Evolutionary conservation across 2,888 invertebrate genomes (phyloP), one percentile per base, ranked within the genome.

Genomic region (Sinopyrophorus schimmeli): DNA sequence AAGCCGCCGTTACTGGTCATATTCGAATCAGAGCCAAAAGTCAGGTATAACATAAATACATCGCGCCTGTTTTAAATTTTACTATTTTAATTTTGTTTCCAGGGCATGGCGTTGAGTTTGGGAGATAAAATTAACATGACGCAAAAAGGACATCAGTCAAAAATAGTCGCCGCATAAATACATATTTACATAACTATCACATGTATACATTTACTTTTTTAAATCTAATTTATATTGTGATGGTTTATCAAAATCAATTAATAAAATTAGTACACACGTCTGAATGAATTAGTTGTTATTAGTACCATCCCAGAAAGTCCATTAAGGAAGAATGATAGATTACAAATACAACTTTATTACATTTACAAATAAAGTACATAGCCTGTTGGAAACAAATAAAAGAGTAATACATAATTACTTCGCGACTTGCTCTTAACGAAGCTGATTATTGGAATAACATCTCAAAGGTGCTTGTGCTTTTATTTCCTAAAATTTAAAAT

Each of bases 51-150:
- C n/a, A n/a, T n/a, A n/a, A n/a, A n/a, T n/a, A n/a, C n/a, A n/a
- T n/a, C n/a, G n/a, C n/a, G n/a, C n/a, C n/a, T n/a, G 64, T 57
- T 42, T 39, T 20, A 16, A 34, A 21, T 56, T 47, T 30, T 30
- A 27, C 10, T 17, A 23, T 14, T n/a, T 37, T 15, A n/a, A n/a
- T 30, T 23, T 28, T 23, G 15, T 20, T 75, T 77, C 9, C 76
- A 93, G 92, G 99, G 99, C 52, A 99, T 99, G 98, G 99, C 99
- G 3, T 77, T 99, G 11, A 95, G 96, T 66, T 81, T 99, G 63
- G 99, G 99, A 26, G 99, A 99, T 74, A 98, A 99, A 77, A 96
- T 99, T 66, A 97, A 94, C 77, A 83, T 87, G 73, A 89, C 91
- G 62, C 93, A 94, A 72, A 94, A 92, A 70, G 76, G 46, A 28